phyloP scores from a whole-genome alignment of 2,797 vertebrate genomes.

The Acanthopagrus latus region DNA sequence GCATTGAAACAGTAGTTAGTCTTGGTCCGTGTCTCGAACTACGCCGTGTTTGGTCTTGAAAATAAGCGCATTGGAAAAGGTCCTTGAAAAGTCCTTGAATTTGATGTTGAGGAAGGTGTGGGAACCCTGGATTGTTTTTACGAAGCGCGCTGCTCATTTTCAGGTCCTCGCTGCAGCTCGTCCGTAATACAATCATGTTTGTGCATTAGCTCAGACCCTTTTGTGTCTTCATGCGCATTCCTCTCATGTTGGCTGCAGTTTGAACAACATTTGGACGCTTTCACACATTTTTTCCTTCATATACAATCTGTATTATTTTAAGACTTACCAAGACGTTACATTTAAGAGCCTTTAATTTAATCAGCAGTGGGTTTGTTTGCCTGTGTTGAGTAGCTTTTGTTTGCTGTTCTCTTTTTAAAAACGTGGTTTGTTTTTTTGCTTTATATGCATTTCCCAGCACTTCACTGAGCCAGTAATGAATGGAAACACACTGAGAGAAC shows the following conservation, averaged over 20 bases:
- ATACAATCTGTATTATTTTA: conserved; percentile 15
- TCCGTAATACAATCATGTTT: background rate
- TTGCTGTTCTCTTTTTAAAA: background rate
- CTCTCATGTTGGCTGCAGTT: background rate
- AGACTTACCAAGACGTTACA: background rate
- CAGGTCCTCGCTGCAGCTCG: background rate
- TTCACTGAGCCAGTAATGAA: background rate
- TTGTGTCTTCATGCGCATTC: background rate
- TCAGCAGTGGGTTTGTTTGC: conserved; percentile 10
- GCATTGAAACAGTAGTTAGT: too few relatives aligned
- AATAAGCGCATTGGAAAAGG: too few relatives aligned
- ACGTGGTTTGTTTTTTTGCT: conserved; percentile 3
- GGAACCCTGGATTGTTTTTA: background rate
- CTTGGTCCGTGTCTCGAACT: too few relatives aligned
- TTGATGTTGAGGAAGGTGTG: too few relatives aligned
- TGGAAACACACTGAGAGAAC: background rate
- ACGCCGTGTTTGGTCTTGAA: too few relatives aligned
- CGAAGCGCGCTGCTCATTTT: background rate
- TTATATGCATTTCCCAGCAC: background rate
- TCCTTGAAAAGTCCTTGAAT: too few relatives aligned
- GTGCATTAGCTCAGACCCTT: background rate
- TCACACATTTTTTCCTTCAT: conserved; percentile 13
- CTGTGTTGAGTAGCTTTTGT: conserved; percentile 22
- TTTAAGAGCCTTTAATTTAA: conserved; percentile 20
- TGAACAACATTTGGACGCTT: conserved; percentile 6